Evolutionary conservation across 2,888 invertebrate genomes (phyloP).

Genomic region (Minunthozetes semirufus): DNA sequence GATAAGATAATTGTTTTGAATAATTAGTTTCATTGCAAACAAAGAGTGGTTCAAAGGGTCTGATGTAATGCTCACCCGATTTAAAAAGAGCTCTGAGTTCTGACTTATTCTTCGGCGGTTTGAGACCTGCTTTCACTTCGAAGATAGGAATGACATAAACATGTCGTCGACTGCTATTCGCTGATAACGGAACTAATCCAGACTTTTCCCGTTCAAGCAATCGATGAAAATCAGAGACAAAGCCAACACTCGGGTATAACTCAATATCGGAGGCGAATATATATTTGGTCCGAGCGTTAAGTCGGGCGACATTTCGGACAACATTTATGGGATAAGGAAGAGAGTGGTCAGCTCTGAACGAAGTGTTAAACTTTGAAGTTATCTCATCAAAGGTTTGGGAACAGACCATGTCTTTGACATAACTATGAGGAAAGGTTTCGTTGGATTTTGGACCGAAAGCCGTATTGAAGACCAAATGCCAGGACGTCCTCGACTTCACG

Average conservation of each 20-base stretch:
- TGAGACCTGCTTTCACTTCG: conserved; percentile 57
- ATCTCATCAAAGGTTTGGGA: conserved; percentile 21
- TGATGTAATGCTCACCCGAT: conserved; percentile 56
- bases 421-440: conserved; percentile 21
- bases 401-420: conserved; percentile 33
- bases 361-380: conserved; percentile 22
- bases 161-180: conserved; percentile 52
- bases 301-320: conserved; percentile 43
- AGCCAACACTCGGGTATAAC: conserved; percentile 43
- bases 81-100: conserved; percentile 62
- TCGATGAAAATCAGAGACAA: conserved; percentile 41
- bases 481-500: conserved; percentile 70
- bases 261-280: conserved; percentile 44
- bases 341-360: conserved; percentile 54
- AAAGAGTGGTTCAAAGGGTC: too few species aligned
- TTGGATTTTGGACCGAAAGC: conserved; percentile 55
- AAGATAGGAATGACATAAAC: conserved; percentile 84
- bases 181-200: conserved; percentile 4
- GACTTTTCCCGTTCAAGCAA: conserved; percentile 31
- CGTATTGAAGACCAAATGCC: conserved; percentile 80
- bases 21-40: too few species aligned
- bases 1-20: too few species aligned
- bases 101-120: conserved; percentile 57
- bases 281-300: conserved; percentile 41
- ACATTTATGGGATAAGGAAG: conserved; percentile 44